A percentile compares a stretch with the other conserved stretches of the same genome.
These are phyloP conservation scores for Eublepharis macularius DNA, from an alignment of 2,113 vertebrate species.

Conservation along the genomic window DNA sequence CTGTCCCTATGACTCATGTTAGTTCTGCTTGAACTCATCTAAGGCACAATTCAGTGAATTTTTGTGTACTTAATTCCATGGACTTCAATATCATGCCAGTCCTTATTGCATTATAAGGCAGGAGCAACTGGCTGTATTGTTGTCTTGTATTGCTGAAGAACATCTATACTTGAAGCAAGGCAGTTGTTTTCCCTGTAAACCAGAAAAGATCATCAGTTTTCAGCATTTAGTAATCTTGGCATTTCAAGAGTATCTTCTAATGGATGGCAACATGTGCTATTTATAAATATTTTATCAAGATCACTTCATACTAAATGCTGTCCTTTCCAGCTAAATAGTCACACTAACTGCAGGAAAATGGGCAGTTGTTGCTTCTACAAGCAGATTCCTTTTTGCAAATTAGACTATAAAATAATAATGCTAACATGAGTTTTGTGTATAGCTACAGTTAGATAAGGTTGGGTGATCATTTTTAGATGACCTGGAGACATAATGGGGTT, in stretches of 20 bases:
- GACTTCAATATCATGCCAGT: no score
- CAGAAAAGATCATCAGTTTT: slow-evolving; percentile 10
- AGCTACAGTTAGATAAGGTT: neutral
- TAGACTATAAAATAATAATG: neutral
- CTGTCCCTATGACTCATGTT: no score
- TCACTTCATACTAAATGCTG: neutral
- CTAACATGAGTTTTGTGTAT: neutral
- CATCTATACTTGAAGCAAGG: fast-evolving
- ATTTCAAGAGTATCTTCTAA: slow-evolving; percentile 3
- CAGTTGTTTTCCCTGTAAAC: neutral
- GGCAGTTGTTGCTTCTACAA: neutral
- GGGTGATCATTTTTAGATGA: neutral
- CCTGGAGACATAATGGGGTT: neutral
- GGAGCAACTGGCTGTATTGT: neutral
- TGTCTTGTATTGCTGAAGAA: neutral
- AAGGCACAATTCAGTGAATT: no score
- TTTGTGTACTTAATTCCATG: no score
- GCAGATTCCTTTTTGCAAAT: neutral
- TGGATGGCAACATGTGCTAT: neutral
- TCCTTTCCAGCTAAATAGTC: slow-evolving; percentile 11
- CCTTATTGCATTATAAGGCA: neutral
- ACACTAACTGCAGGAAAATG: neutral
- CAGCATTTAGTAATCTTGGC: neutral
- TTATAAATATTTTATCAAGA: slow-evolving; percentile 1
- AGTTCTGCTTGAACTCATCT: no score